Evolutionary conservation across 2,797 vertebrate genomes (phyloP).

Genomic region (Natrix natrix): DNA sequence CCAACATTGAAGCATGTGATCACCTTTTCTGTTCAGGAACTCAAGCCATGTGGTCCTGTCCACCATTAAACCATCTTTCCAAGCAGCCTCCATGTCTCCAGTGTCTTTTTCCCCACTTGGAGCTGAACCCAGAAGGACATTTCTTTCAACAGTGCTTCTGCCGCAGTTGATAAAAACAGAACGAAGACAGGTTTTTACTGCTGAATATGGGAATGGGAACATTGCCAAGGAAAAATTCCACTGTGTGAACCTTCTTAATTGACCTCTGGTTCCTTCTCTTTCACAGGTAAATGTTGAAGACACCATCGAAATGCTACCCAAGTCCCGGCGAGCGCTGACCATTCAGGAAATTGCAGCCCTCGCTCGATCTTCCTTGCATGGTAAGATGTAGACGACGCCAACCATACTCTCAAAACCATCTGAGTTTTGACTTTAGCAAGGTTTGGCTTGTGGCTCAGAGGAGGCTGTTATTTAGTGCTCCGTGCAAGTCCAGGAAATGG

Average conservation of each 20-base stretch:
- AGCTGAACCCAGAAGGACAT: too few species aligned
- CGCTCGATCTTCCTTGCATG: conserved; percentile 93
- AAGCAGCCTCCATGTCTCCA: too few species aligned
- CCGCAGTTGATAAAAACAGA: too few species aligned
- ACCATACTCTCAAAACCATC: background rate
- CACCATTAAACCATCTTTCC: too few species aligned
- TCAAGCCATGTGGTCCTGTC: too few species aligned
- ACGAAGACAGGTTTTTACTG: too few species aligned
- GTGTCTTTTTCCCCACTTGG: too few species aligned
- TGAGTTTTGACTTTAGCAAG: background rate
- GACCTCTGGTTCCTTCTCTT: background rate
- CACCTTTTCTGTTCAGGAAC: too few species aligned
- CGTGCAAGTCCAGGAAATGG: background rate
- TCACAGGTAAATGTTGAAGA: conserved; percentile 97
- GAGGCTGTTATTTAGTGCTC: background rate
- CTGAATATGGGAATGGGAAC: too few species aligned
- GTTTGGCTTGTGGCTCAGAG: rapidly evolving
- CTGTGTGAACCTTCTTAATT: background rate
- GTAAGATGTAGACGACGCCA: conserved; percentile 63
- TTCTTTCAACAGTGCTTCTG: too few species aligned
- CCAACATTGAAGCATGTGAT: too few species aligned
- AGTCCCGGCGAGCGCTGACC: conserved; percentile 94
- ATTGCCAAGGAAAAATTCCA: too few species aligned
- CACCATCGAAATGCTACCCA: conserved; percentile 94
- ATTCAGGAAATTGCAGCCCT: conserved; percentile 97